Evolutionary conservation across 2,797 vertebrate genomes (phyloP), one percentile per base, ranked within the genome.

Genomic region (Chaetodon trifasciatus): DNA sequence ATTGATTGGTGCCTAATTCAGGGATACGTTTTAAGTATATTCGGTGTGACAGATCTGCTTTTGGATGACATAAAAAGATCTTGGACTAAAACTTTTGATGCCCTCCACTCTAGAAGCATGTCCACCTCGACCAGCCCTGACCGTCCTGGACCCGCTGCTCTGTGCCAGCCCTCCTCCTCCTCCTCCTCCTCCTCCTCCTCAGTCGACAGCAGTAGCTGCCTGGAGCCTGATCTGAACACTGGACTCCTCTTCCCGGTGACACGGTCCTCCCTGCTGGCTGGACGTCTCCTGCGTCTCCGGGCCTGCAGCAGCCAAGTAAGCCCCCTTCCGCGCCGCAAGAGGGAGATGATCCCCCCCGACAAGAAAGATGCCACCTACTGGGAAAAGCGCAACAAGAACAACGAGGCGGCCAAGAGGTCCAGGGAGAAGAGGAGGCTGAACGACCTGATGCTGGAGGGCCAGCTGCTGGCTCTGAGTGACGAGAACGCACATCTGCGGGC

Each of bases 311-410:
- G 82, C 28, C 74, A 80, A 2, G 17, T 61, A 0, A 16, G 77
- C 4, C 64, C 85, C 9, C 72, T 46, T 3, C 76, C 64, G 3
- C 93, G 95, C 1, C 93, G 94, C 53, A 91, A 89, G 73, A 92
- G 94, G 8, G 92, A 94, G 78, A 94, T 96, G 93, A 94, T 86
- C 49, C 93, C 94, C 0, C 35, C 76, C 0, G 79, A 93, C 32
- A 95, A 95, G 93, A 99, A 99, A 78, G 97, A 99, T 70, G 92
- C 87, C 2, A 76, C 37, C 37, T 99, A 99, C 91, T 98, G 97
- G 98, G 96, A 96, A 60, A 98, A 97, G 84, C 88, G 98, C 4
- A 89, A 86, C 52, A 97, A 97, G 90, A 98, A 99, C 94, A 99
- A 98, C 1, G 96, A 97, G 72, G 97, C 97, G 0, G 97, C 98